These are phyloP conservation scores for Stramonita haemastoma DNA, from an alignment of 2,888 invertebrate species.

Conservation along the genomic window DNA sequence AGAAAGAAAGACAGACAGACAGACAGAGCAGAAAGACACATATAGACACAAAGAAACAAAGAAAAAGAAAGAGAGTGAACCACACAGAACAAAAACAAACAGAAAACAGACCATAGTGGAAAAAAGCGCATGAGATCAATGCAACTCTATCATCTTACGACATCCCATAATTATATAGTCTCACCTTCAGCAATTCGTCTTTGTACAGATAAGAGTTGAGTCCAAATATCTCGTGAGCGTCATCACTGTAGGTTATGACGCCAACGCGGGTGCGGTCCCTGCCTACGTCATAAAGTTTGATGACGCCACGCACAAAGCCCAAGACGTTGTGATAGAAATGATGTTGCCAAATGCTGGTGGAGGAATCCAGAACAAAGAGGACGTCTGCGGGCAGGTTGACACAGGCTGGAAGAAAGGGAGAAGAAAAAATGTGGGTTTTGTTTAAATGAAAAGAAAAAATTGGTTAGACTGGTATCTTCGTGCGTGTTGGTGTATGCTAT, in stretches of 20 bases:
- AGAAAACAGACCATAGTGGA: too few relatives aligned
- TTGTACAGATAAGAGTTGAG: conserved; percentile 54
- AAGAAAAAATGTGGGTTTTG: too few relatives aligned
- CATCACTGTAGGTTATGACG: conserved; percentile 63
- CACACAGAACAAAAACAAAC: too few relatives aligned
- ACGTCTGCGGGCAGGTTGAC: conserved; percentile 64
- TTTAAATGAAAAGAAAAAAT: too few relatives aligned
- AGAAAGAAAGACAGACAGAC: too few relatives aligned
- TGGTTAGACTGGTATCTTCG: too few relatives aligned
- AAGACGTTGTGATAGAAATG: conserved; percentile 65
- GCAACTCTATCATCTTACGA: not conserved
- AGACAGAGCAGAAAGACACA: too few relatives aligned
- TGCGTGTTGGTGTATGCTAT: too few relatives aligned
- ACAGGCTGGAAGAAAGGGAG: conserved; percentile 52
- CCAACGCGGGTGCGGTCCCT: conserved; percentile 61
- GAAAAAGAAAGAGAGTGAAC: too few relatives aligned
- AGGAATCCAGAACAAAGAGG: conserved; percentile 65
- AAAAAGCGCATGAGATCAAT: too few relatives aligned
- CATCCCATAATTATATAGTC: not conserved
- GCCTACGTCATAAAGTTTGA: conserved; percentile 63
- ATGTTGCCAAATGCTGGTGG: conserved; percentile 67
- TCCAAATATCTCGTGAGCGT: conserved; percentile 49
- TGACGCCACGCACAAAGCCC: conserved; percentile 63
- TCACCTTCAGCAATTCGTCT: conserved; percentile 47
- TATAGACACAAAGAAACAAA: too few relatives aligned